Base-by-base conservation (phyloP, 1,140 invertebrate species). In the Cardiocondyla obscurior region DNA sequence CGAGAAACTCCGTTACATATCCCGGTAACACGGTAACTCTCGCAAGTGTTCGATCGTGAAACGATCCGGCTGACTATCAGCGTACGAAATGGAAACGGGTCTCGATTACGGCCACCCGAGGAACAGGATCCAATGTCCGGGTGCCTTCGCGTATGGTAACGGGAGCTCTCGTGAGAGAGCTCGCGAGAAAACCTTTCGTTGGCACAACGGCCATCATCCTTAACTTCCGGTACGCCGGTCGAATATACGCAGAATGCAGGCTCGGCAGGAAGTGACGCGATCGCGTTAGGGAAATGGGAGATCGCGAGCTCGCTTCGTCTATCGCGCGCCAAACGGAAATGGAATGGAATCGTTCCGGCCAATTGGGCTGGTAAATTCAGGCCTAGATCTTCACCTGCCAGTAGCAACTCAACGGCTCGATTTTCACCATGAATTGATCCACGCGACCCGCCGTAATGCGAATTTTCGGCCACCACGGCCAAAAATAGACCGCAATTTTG, bases 291-390 rank as follows among this genome's bases (percentile, higher is more conserved):
- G 51, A 72, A 55, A 6, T 10, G 19, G 25, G 65, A 70, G 28
- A 28, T 25, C 39, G 49, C 53, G 65, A 74, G n/a, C 28, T 19
- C 33, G 77, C 82, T 73, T 81, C 44, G 44, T 64, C 36, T 12
- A 39, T 57, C 42, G 64, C 39, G 22, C 42, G 42, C 2, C 44
- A 72, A 83, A 86, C 86, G 88, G 85, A 89, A 86, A 87, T 88
- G 86, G 77, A 83, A 88, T 74, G 73, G 46, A 88, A 82, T 88
- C 73, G 55, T 81, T 85, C 74, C 73, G 69, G 53, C 67, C 76
- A 88, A 87, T 87, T 85, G 69, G 87, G 55, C 81, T 69, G 73
- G 73, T 16, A 58, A 85, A 87, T 85, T 62, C 73, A 60, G 83
- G 73, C 64, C 79, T 85, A 74, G 83, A 81, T 81, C n/a, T n/a